These are phyloP conservation scores for Catharus minimus DNA, from an alignment of 2,113 vertebrate genomes.

Conservation along the genomic window DNA sequence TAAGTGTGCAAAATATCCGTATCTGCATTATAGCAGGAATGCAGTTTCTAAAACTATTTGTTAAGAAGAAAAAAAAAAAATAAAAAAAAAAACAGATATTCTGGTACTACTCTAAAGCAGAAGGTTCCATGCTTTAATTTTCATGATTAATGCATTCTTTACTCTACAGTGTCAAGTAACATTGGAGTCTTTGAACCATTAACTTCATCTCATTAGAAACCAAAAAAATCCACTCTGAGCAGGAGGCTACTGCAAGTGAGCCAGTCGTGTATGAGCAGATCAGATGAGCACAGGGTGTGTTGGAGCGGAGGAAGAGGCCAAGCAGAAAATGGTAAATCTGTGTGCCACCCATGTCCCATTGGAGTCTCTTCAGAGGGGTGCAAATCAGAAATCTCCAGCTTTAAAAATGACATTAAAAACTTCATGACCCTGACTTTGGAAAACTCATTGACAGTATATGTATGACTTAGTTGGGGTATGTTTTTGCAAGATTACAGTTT, in stretches of 20 bases:
- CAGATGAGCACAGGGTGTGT: neutral
- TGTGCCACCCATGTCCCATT: neutral
- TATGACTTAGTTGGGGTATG: neutral
- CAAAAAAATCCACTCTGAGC: neutral
- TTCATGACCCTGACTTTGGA: neutral
- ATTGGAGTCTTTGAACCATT: neutral
- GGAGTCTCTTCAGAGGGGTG: neutral
- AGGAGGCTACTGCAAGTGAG: neutral
- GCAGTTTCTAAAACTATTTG: neutral
- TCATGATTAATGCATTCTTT: neutral
- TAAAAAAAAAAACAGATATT: neutral
- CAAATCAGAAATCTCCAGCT: neutral
- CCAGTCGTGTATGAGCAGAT: accelerated
- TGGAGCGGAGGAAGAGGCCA: neutral
- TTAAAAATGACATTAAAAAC: neutral
- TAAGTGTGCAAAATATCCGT: neutral
- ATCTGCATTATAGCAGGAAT: neutral
- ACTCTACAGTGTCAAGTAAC: neutral
- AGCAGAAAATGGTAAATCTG: neutral
- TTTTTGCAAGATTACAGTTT: neutral
- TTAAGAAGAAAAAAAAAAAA: neutral
- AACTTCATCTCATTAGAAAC: neutral
- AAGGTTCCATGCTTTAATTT: neutral
- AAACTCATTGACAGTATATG: neutral
- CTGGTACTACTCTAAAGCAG: neutral